Evolutionary conservation across 1,140 invertebrate genomes (phyloP), one percentile per base, ranked within the genome.

Genomic region (Theocolax elegans): DNA sequence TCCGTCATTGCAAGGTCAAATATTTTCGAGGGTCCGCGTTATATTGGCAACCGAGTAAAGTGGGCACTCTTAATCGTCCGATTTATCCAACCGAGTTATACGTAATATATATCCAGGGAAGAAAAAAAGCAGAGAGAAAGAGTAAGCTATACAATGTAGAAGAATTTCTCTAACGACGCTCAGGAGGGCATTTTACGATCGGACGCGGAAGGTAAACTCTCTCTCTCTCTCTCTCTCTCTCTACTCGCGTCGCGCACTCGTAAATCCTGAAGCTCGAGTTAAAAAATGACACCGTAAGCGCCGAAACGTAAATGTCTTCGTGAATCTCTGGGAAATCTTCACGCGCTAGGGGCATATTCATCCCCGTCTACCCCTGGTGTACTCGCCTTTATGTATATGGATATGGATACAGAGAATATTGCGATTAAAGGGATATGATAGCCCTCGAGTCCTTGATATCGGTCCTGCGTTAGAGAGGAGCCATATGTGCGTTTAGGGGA

Each of bases 261-360:
- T 67, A 67, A 67, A 67, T 67, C 64, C 44, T 9, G 62, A 9
- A 10, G 29, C 44, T n/a, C 46, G 35, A 58, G n/a, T 23, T 29
- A 67, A 67, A 58, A 56, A 56, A 46, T 67, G 53, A 58, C 38
- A 58, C 51, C 40, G 46, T 67, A 67, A 46, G 64, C 64, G 53
- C 64, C 51, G 53, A 67, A 48, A 56, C 64, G 64, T 66, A 66
- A 66, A 67, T 58, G 51, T 67, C 64, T 58, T 31, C 51, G 64
- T 58, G 64, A 67, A 67, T 71, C 56, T 66, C 42, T 15, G 46
- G 35, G 25, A 66, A 60, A 66, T 59, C 44, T 58, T 58, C 62
- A 23, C 46, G 25, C 68, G 31, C 38, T 25, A 15, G n/a, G 31
- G 8, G 53, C 46, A 25, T 44, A 44, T 54, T 46, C 60, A 42